These are phyloP conservation scores for Albula goreensis DNA, from an alignment of 2,113 vertebrate genomes.

Conservation along the genomic window DNA sequence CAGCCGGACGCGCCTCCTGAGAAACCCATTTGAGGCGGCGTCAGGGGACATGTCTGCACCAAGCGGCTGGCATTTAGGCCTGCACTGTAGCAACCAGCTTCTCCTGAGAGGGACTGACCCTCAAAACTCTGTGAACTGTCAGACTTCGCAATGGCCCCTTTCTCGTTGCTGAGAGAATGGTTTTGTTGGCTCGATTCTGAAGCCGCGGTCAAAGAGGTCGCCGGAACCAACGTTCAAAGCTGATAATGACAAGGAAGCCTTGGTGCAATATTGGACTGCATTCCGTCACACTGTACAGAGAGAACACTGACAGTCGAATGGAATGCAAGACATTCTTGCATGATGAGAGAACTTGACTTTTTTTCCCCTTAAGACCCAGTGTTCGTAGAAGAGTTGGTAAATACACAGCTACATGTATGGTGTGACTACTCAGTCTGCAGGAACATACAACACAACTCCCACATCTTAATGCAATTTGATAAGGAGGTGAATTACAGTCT, in stretches of 20 bases:
- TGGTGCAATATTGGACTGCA: not conserved
- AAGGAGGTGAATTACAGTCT: not conserved
- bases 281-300: slow-evolving; percentile 12
- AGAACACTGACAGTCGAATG: not conserved
- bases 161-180: not conserved
- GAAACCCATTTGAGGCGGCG: not conserved
- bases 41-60: not conserved
- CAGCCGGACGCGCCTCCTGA: not conserved
- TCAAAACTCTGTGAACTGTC: not conserved
- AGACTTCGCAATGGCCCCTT: not conserved
- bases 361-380: not conserved
- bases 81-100: not conserved
- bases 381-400: not conserved
- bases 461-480: not conserved
- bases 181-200: not conserved
- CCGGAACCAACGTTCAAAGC: not conserved
- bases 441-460: not conserved
- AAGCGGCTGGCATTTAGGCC: not conserved
- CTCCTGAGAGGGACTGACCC: not conserved
- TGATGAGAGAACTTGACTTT: not conserved
- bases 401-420: not conserved
- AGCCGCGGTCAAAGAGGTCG: not conserved
- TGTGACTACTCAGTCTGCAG: not conserved
- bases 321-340: not conserved
- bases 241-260: not conserved